These are phyloP conservation scores for Mormyrops attenuatus DNA, from an alignment of 2,797 vertebrate species.

Conservation along the genomic window DNA sequence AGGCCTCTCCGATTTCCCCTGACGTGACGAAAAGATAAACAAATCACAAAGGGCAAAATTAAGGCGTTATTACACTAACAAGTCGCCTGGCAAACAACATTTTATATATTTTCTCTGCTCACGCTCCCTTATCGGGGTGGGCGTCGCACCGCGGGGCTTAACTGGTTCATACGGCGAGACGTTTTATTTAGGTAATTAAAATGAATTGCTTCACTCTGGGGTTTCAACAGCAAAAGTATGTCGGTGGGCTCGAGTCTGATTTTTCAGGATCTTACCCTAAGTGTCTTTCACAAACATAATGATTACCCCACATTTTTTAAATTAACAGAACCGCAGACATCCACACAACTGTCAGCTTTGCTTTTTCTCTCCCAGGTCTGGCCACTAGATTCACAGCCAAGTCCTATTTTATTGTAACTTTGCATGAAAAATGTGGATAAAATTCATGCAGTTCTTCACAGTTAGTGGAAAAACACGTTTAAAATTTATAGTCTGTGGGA, in stretches of 20 bases:
- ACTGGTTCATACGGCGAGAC: not conserved
- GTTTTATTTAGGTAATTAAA: slow-evolving; percentile 9
- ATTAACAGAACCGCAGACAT: not conserved
- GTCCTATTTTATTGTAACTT: not conserved
- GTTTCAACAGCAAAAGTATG: not conserved
- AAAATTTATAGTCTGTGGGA: not conserved
- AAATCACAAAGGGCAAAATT: not conserved
- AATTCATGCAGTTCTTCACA: not conserved
- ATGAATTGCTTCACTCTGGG: not conserved
- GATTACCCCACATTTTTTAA: not conserved
- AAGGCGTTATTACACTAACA: not conserved
- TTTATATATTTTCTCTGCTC: not conserved
- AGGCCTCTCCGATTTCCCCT: not conserved
- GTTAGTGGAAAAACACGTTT: not conserved
- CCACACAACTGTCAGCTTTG: not conserved
- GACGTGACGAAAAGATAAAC: slow-evolving; percentile 12
- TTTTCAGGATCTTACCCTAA: not conserved
- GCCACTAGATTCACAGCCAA: not conserved
- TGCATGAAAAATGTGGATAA: not conserved
- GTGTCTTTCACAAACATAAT: not conserved
- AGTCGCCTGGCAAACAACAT: not conserved
- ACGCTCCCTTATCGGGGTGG: not conserved
- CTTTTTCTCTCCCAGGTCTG: not conserved
- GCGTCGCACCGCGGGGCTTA: not conserved
- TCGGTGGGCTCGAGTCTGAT: not conserved